phyloP scores from a whole-genome alignment of 1,140 invertebrate species.

The Dryas iulia region DNA sequence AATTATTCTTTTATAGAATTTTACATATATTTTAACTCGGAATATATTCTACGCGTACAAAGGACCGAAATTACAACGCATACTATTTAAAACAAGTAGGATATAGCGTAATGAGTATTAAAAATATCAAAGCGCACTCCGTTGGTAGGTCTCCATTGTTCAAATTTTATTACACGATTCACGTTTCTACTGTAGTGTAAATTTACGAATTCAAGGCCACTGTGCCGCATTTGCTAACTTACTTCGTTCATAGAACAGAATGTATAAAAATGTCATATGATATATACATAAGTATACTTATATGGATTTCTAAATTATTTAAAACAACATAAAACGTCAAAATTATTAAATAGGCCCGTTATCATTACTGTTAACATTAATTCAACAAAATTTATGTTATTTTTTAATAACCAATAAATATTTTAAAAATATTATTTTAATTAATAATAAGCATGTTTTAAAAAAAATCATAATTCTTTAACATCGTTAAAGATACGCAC shows the following conservation, averaged over 20 bases:
- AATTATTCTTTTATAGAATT: slow-evolving; percentile 6
- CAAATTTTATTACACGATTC: slow-evolving; percentile 12
- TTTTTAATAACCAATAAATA: no score
- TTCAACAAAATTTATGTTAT: no score
- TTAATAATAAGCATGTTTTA: no score
- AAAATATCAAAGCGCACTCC: slow-evolving; percentile 17
- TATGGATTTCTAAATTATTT: no score
- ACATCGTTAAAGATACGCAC: no score
- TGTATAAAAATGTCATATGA: background rate
- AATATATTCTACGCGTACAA: background rate
- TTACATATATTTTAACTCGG: background rate
- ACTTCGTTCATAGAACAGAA: background rate
- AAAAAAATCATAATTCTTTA: no score
- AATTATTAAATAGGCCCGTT: no score
- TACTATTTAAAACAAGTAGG: slow-evolving; percentile 1
- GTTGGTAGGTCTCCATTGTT: background rate
- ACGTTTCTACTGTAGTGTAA: slow-evolving; percentile 10
- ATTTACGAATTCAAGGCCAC: background rate
- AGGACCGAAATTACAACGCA: background rate
- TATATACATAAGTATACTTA: no score
- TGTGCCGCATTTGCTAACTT: background rate
- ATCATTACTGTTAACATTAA: no score
- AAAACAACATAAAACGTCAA: no score
- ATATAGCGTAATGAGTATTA: background rate
- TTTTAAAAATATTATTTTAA: no score